Evolutionary conservation across 2,113 vertebrate genomes (phyloP).

Genomic region (Bagarius yarrelli): DNA sequence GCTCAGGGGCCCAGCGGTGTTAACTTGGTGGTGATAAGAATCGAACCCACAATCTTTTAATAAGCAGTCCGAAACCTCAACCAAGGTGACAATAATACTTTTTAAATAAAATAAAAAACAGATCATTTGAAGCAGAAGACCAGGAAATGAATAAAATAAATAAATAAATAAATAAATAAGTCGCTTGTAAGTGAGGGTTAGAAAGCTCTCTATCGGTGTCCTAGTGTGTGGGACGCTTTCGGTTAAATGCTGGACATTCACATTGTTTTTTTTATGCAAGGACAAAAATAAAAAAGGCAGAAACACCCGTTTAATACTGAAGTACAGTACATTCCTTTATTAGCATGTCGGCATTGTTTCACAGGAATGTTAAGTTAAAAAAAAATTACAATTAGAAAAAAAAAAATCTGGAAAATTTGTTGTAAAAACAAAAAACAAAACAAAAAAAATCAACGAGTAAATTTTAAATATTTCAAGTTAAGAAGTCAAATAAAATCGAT

Average conservation of each 20-base stretch:
- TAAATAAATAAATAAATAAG: background rate
- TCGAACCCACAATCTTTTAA: background rate
- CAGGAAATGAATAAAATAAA: background rate
- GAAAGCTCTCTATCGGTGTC: background rate
- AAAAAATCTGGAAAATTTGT: slow-evolving; percentile 59
- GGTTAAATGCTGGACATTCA: background rate
- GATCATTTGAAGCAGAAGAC: background rate
- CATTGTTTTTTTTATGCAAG: background rate
- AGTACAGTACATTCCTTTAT: slow-evolving; percentile 91
- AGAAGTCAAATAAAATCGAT: slow-evolving; percentile 68
- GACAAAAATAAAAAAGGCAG: slow-evolving; percentile 4
- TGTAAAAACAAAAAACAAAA: slow-evolving; percentile 61
- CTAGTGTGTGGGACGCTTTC: background rate
- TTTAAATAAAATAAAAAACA: background rate
- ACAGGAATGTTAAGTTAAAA: slow-evolving; percentile 83
- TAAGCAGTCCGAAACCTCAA: background rate
- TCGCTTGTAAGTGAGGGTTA: background rate
- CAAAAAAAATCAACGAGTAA: slow-evolving; percentile 72
- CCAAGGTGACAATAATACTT: background rate
- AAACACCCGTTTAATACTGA: slow-evolving; percentile 50
- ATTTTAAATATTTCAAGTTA: slow-evolving; percentile 72
- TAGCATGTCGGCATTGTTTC: slow-evolving; percentile 76
- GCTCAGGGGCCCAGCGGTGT: no score
- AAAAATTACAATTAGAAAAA: slow-evolving; percentile 57
- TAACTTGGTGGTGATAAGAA: background rate